Evolutionary conservation across 1,140 invertebrate genomes (phyloP), one percentile per base, ranked within the genome.

Genomic region (Belonocnema kinseyi): DNA sequence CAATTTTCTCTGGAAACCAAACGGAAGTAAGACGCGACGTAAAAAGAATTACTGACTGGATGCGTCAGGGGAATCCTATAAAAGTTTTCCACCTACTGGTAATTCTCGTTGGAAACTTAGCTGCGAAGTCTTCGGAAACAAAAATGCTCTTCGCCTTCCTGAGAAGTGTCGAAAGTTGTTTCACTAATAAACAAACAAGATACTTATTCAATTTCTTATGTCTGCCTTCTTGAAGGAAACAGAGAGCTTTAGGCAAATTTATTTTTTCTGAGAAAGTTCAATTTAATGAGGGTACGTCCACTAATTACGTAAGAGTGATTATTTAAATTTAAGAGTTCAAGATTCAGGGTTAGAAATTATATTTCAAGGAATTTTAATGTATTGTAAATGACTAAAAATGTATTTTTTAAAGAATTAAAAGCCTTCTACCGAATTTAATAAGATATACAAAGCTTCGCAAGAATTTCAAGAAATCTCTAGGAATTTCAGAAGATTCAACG

Each of bases 101-200:
- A 66, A 66, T 66, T 66, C 61, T 66, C 61, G 61, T 66, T 66
- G 40, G 61, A 66, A 66, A 66, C 61, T 66, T 66, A 16, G 40
- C 46, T 66, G 21, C 12, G 26, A 17, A 58, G 56, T 33, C 61
- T 66, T 66, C 3, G 26, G 2, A 33, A 66, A 66, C 61, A 66
- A 66, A 66, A 66, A 66, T 66, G 12, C 61, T 14, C 61, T 66
- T 66, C 14, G 54, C 19, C 21, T 56, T 56, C 54, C 3, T n/a
- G n/a, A 66, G 61, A 66, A 66, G 61, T 66, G 61, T 66, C 61
- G 61, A 66, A 66, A 66, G 58, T 66, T 66, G 58, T 33, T 66
- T 66, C 26, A 66, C 58, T 66, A 66, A 66, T 66, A 66, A 66
- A 66, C 61, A 66, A 66, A 66, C 61, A 33, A 26, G 40, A 46